Evolutionary conservation across 1,140 invertebrate genomes (phyloP).

Genomic region (Capitella teleta): DNA sequence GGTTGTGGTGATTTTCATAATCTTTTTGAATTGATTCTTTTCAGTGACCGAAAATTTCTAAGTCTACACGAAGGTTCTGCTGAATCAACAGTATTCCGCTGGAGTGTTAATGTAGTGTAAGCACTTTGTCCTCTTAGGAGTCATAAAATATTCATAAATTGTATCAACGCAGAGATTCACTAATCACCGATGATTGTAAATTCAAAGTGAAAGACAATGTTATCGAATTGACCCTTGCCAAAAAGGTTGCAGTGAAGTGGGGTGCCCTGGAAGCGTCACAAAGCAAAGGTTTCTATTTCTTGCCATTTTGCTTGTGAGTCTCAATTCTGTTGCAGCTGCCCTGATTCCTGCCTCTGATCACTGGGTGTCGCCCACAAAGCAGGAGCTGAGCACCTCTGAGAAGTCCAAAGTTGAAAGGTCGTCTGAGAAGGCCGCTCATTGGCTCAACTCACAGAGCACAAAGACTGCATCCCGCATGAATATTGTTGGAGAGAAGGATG

Average conservation of each 20-base stretch:
- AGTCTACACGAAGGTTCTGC: conserved; percentile 20
- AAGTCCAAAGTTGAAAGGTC: too few relatives aligned
- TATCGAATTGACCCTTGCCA: conserved; percentile 19
- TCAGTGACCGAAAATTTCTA: conserved; percentile 28
- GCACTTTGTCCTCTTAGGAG: too few relatives aligned
- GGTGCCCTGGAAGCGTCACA: conserved; percentile 24
- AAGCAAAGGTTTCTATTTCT: too few relatives aligned
- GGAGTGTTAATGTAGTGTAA: conserved; percentile 29
- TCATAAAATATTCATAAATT: background rate
- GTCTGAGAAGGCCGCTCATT: too few relatives aligned
- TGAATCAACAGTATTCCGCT: conserved; percentile 28
- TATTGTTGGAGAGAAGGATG: too few relatives aligned
- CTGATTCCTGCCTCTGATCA: too few relatives aligned
- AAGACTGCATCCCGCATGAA: too few relatives aligned
- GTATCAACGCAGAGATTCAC: background rate
- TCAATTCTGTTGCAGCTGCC: too few relatives aligned
- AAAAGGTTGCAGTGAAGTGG: conserved; percentile 24
- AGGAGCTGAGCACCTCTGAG: too few relatives aligned
- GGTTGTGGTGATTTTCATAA: background rate
- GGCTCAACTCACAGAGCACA: too few relatives aligned
- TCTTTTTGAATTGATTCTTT: conserved; percentile 11
- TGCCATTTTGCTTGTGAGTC: too few relatives aligned
- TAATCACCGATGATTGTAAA: background rate
- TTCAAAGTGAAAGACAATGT: background rate
- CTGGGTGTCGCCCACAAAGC: too few relatives aligned